These are phyloP conservation scores for Macrostomum cliftonense DNA, from an alignment of 2,888 invertebrate genomes.

Conservation along the genomic window DNA sequence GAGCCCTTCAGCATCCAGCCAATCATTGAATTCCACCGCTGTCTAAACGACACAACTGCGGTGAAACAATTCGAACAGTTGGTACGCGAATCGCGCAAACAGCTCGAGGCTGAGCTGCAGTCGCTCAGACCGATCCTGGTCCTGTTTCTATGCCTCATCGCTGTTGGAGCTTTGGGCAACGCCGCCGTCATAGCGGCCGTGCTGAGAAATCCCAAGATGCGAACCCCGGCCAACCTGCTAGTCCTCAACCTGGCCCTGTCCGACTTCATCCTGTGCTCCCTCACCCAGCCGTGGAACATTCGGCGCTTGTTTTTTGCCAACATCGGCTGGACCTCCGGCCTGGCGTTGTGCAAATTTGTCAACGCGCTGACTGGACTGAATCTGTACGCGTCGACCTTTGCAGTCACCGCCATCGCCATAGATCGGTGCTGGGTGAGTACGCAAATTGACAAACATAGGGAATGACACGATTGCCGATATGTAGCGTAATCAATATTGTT, in stretches of 20 bases:
- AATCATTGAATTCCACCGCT: too few species aligned
- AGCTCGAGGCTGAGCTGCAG: too few species aligned
- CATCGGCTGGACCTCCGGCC: conserved; percentile 60
- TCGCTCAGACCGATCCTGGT: conserved; percentile 1
- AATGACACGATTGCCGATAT: too few species aligned
- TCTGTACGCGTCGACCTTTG: conserved; percentile 76
- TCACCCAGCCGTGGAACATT: conserved; percentile 71
- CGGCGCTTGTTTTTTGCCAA: conserved; percentile 55
- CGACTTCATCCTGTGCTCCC: conserved; percentile 63
- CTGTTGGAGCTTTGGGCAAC: conserved; percentile 65
- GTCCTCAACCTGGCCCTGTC: conserved; percentile 64
- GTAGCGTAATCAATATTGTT: too few species aligned
- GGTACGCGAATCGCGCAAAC: too few species aligned
- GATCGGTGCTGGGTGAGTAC: conserved; percentile 27
- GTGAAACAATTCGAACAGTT: too few species aligned
- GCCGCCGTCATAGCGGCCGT: conserved; percentile 60
- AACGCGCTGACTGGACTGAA: conserved; percentile 69
- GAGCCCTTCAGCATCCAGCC: too few species aligned
- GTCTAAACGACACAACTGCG: too few species aligned
- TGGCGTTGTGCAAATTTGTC: conserved; percentile 62
- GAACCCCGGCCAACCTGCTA: conserved; percentile 71
- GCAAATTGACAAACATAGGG: too few species aligned
- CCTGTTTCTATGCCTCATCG: conserved; percentile 43
- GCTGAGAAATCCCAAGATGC: conserved; percentile 66
- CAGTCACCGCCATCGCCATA: conserved; percentile 62